Conservation (phyloP, 1,140 invertebrate species). For the Macrocentrus cingulum region DNA sequence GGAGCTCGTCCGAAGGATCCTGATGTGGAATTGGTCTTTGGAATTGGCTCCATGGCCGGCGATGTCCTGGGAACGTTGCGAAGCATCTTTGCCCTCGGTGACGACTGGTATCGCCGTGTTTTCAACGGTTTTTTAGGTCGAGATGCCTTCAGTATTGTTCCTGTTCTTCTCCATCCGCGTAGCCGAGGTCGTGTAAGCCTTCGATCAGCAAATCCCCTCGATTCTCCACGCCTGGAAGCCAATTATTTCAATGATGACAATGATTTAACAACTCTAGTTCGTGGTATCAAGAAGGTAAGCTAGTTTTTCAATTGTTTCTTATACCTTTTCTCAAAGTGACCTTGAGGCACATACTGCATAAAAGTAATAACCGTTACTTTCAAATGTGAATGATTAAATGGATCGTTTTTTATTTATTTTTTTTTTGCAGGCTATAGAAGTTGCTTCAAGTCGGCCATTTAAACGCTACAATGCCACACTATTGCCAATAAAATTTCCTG, state of each 20-base stretch:
- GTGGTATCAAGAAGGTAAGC: conserved; percentile 72
- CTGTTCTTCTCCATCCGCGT: conserved; percentile 72
- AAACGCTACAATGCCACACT: conserved; percentile 64
- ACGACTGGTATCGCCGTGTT: conserved; percentile 64
- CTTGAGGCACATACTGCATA: too few relatives aligned
- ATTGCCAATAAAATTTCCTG: conserved; percentile 67
- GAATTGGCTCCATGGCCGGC: conserved; percentile 70
- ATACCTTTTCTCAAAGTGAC: too few relatives aligned
- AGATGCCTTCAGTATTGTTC: conserved; percentile 67
- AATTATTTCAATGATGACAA: conserved; percentile 74
- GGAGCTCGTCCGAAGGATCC: conserved; percentile 48
- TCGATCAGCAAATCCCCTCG: conserved; percentile 68
- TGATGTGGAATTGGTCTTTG: conserved; percentile 78
- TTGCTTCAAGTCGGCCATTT: conserved; percentile 66
- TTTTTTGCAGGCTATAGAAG: conserved; percentile 60
- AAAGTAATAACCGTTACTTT: too few relatives aligned
- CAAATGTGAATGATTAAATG: too few relatives aligned
- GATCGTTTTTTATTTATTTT: too few relatives aligned
- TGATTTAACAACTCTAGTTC: conserved; percentile 69
- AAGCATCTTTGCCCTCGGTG: conserved; percentile 64
- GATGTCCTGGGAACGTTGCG: conserved; percentile 71
- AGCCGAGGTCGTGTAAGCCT: conserved; percentile 72
- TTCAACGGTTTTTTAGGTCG: conserved; percentile 56
- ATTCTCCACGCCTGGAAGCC: conserved; percentile 73
- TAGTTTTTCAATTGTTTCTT: not conserved